Percentiles rank a stretch among this genome's conserved stretches.
Conservation (phyloP, 2,888 invertebrate genomes). For the Pandemis corylana region DNA sequence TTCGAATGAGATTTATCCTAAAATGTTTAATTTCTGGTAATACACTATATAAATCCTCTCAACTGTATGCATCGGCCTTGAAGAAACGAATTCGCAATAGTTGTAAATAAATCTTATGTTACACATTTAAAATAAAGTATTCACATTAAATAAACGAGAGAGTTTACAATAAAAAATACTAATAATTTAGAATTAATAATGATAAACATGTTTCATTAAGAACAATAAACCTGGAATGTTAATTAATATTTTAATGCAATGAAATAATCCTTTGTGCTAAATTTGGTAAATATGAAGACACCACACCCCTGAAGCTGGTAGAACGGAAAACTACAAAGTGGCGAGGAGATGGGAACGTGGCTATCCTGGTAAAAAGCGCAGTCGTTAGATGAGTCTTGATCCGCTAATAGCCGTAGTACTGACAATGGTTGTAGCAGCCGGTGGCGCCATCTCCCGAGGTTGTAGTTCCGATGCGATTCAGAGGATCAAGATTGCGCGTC, state of each 20-base stretch:
- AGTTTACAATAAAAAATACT: slow-evolving; percentile 66
- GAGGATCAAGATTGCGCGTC: slow-evolving; percentile 78
- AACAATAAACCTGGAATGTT: slow-evolving; percentile 83
- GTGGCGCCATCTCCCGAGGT: slow-evolving; percentile 62
- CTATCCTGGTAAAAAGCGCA: slow-evolving; percentile 48
- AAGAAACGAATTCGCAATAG: slow-evolving; percentile 79
- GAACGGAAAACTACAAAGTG: slow-evolving; percentile 59
- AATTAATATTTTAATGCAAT: slow-evolving; percentile 70
- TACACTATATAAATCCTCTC: slow-evolving; percentile 80
- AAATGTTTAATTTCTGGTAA: slow-evolving; percentile 82
- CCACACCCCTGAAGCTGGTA: slow-evolving; percentile 68
- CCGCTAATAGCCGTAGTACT: slow-evolving; percentile 60
- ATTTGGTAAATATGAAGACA: slow-evolving; percentile 79
- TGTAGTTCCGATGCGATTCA: slow-evolving; percentile 68
- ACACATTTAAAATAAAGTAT: slow-evolving; percentile 76
- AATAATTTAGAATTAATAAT: slow-evolving; percentile 62
- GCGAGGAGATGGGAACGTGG: slow-evolving; percentile 65
- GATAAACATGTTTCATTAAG: slow-evolving; percentile 69
- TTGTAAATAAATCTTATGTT: slow-evolving; percentile 84
- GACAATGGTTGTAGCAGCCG: slow-evolving; percentile 55
- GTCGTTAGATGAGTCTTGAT: slow-evolving; percentile 62
- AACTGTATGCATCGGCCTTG: slow-evolving; percentile 78
- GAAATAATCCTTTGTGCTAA: slow-evolving; percentile 68
- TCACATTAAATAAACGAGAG: slow-evolving; percentile 75
- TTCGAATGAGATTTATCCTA: slow-evolving; percentile 85